Evolutionary conservation across 2,888 invertebrate genomes (phyloP), one percentile per base, ranked within the genome.

Genomic region (Chesias legatella): DNA sequence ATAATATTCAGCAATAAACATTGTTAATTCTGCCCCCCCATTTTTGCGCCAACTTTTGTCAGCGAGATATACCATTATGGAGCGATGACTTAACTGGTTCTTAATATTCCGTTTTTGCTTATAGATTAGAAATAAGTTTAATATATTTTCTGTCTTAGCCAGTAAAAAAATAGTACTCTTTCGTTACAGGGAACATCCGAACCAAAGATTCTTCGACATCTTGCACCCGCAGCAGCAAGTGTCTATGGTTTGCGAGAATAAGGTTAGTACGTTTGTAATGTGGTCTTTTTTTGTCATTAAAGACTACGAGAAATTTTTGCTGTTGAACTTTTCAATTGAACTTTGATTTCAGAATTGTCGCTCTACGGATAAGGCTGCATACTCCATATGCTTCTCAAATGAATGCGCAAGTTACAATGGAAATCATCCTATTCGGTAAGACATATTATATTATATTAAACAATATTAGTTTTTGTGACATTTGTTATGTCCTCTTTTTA

Each of bases 361-460:
- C 31, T 95, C 97, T 0, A 90, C 92, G 0, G 96, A 98, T 60
- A 98, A 98, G 77, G 92, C 95, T 1, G 98, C 98, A 0, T 94
- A 97, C 48, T 96, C 97, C 6, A 97, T 98, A 32, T 99, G 99
- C 73, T 99, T 99, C 79, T 96, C 97, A 0, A 95, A 94, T 30
- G 99, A 99, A 76, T 99, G 99, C 74, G 97, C 97, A 25, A 96
- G 96, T 69, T 96, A 96, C 71, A 99, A 99, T 76, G 95, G 97
- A 20, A 97, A 98, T 74, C 95, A 97, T 70, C 99, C 99, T 1
- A 97, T 99, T 49, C 77, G 88, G 83, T 86, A 51, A 53, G 29
- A 1, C 7, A 25, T 1, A 10, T 27, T 21, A 10, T 11, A 1
- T 11, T 11, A 11, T 5, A 17, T n/a, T n/a, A n/a, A n/a, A n/a